A percentile compares a stretch with the other conserved stretches of the same genome.
Conservation (phyloP, 2,113 vertebrate genomes). For the Plotosus lineatus region DNA sequence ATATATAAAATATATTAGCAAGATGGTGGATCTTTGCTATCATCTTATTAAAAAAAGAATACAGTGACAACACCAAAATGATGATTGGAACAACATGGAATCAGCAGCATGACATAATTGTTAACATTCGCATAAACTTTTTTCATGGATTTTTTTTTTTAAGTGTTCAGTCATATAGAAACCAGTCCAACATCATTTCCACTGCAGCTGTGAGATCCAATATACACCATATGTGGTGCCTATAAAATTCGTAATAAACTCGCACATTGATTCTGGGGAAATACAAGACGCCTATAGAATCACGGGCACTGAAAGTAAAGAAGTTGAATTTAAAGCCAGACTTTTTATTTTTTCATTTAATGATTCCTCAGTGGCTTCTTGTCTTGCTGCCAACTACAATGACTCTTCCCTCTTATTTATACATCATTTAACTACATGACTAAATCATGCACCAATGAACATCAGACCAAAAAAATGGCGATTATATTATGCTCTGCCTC, state of each 20-base stretch:
- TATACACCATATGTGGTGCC: background rate
- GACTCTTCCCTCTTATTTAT: background rate
- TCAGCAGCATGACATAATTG: background rate
- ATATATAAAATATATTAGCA: too few species aligned
- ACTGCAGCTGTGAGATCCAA: background rate
- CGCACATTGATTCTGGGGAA: background rate
- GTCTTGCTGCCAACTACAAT: background rate
- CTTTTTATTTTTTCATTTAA: background rate
- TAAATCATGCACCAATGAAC: too few species aligned
- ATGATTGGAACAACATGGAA: background rate
- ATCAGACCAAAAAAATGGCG: background rate
- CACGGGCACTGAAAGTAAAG: background rate
- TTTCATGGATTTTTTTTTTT: background rate
- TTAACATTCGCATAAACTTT: background rate
- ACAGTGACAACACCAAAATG: background rate
- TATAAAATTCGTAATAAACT: background rate
- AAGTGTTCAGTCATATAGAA: background rate
- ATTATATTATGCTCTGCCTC: background rate
- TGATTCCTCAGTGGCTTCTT: background rate
- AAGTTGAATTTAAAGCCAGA: background rate
- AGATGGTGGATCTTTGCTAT: slow-evolving; percentile 18
- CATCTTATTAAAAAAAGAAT: slow-evolving; percentile 20
- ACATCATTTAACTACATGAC: background rate
- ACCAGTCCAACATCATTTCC: background rate
- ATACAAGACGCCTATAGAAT: background rate